These are phyloP conservation scores for Drosophila rellima DNA, from an alignment of 2,888 invertebrate species.

Conservation along the genomic window DNA sequence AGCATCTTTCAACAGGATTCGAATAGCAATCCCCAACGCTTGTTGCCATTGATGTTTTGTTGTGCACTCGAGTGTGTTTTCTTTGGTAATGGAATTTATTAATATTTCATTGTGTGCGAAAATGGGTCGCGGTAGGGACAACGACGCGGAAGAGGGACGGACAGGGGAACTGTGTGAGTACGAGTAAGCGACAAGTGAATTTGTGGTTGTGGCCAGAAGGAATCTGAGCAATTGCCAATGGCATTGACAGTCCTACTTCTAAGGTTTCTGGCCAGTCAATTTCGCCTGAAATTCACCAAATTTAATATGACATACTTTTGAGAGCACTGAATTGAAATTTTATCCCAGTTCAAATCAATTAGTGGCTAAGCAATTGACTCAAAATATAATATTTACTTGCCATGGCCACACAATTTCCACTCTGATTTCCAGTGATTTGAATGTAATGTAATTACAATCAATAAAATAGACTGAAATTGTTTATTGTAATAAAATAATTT, in stretches of 20 bases:
- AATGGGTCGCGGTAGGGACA: slow-evolving; percentile 28
- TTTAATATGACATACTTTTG: slow-evolving; percentile 9
- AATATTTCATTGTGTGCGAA: slow-evolving; percentile 76
- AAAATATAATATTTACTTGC: slow-evolving; percentile 27
- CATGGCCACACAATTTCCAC: slow-evolving; percentile 10
- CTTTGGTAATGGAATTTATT: slow-evolving; percentile 80
- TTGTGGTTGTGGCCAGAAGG: slow-evolving; percentile 64
- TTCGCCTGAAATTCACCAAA: slow-evolving; percentile 18
- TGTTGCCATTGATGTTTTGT: slow-evolving; percentile 75
- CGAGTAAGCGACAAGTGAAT: slow-evolving; percentile 49
- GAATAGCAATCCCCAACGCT: slow-evolving; percentile 50
- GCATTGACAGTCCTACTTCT: slow-evolving; percentile 36
- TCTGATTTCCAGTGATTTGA: slow-evolving; percentile 18
- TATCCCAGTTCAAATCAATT: slow-evolving; percentile 40
- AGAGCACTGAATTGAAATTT: slow-evolving; percentile 17
- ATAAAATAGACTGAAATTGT: slow-evolving; percentile 7
- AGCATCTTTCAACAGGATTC: slow-evolving; percentile 26
- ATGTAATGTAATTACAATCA: slow-evolving; percentile 15
- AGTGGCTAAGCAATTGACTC: slow-evolving; percentile 28
- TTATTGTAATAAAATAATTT: slow-evolving; percentile 6
- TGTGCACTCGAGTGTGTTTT: slow-evolving; percentile 79
- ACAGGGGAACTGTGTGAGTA: slow-evolving; percentile 13
- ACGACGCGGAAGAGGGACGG: background rate
- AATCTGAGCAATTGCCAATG: slow-evolving; percentile 69
- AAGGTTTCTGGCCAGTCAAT: slow-evolving; percentile 13